Percentiles rank a stretch among this genome's conserved stretches.
Conservation (phyloP, 2,113 vertebrate species). For the Riparia riparia region DNA sequence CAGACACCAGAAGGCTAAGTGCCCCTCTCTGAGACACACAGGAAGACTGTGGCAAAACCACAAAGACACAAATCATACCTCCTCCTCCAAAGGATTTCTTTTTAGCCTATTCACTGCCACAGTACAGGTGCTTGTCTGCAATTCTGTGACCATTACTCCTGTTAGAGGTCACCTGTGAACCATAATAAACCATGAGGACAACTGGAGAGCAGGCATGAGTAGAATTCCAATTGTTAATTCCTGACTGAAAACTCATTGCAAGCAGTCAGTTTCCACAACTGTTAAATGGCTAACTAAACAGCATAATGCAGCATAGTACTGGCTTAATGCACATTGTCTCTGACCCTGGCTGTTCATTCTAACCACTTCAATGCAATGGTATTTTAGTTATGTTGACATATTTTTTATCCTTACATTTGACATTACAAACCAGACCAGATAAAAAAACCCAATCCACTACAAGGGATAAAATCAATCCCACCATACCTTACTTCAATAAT, state of each 20-base stretch:
- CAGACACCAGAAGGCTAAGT: background rate
- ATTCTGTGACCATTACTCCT: background rate
- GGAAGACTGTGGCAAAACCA: background rate
- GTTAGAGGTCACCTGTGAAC: background rate
- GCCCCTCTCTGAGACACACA: background rate
- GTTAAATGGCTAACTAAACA: background rate
- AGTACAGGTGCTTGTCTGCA: background rate
- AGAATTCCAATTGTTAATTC: background rate
- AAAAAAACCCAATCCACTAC: background rate
- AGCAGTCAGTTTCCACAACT: background rate
- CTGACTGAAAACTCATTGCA: background rate
- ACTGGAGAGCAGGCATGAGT: background rate
- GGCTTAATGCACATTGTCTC: background rate
- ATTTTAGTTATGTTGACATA: background rate
- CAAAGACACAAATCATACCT: background rate
- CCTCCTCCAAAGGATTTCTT: background rate
- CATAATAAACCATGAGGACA: background rate
- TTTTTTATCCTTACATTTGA: background rate
- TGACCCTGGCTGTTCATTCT: background rate
- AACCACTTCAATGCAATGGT: background rate
- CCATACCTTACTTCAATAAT: background rate
- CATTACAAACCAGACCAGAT: background rate
- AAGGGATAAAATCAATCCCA: background rate
- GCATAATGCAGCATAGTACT: background rate
- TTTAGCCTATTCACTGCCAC: background rate